Base-by-base conservation (phyloP, 2,113 vertebrate genomes). In the Diadophis punctatus region DNA sequence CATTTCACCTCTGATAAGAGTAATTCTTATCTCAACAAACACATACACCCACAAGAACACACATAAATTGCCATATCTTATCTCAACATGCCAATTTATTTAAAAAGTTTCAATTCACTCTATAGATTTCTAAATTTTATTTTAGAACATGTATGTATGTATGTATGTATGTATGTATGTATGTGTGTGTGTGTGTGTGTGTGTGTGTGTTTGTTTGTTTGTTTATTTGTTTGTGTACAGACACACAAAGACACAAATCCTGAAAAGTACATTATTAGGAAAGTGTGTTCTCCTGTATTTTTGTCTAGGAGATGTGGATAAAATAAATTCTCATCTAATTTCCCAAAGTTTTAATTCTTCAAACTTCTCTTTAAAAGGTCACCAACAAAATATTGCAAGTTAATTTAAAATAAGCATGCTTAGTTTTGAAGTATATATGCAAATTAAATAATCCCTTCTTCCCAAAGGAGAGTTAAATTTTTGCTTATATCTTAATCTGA, bases 391-490 rank as follows among this genome's bases (percentile, higher is more conserved):
- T 43, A 23, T 18, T 88, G 6, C 16, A 53, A 46, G 49, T n/a
- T 87, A 16, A 55, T 88, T 88, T 52, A 34, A 27, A 88, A 53
- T n/a, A 90, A n/a, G 14, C 18, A 74, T 20, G 68, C 48, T n/a
- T 80, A 34, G 68, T 48, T 68, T 8, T 90, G 60, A 74, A 90
- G 58, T 34, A 30, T 51, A 51, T n/a, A 90, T 74, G 1, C 74
- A 80, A 80, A 80, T 80, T 8, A 1, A 88, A 11, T 93, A 1
- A 7, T 80, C 2, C 60, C 4, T 4, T 91, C 14, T 89, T 68
- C 0, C 5, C 0, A 0, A 3, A 1, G 3, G 0, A 6, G 0
- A 23, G 63, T 63, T 56, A 49, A 60, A 30, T 49, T 34, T 87
- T 87, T 56, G 43, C n/a, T 91, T 90, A 51, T 87, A 60, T 87